Percentiles rank a stretch among this genome's conserved stretches.
phyloP scores from a whole-genome alignment of 1,140 invertebrate species.

The Tetramorium parvispinum region DNA sequence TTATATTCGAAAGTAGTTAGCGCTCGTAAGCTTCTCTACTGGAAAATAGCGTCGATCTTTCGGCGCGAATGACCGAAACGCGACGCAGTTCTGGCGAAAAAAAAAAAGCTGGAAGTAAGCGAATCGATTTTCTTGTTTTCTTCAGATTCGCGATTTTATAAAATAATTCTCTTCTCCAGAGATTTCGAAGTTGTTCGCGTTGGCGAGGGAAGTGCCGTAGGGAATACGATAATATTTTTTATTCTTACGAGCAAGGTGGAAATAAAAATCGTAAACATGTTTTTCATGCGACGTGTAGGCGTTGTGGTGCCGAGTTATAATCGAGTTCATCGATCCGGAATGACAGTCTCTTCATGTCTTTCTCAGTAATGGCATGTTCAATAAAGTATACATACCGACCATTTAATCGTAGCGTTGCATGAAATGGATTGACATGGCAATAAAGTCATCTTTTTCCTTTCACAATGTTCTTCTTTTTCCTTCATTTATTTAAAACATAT shows the following conservation, averaged over 20 bases:
- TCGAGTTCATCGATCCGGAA: constrained; percentile 69
- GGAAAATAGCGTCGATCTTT: constrained; percentile 51
- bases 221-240: constrained; percentile 11
- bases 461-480: neutral
- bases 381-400: constrained; percentile 55
- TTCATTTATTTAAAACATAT: neutral
- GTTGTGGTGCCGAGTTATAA: constrained; percentile 34
- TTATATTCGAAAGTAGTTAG: neutral
- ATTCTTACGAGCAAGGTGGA: neutral
- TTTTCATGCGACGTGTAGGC: constrained; percentile 20
- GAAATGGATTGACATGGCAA: neutral
- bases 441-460: neutral
- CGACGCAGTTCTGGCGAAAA: constrained; percentile 35
- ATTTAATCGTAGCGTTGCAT: constrained; percentile 52
- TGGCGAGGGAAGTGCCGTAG: neutral
- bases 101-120: neutral
- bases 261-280: constrained; percentile 2
- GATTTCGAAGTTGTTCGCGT: neutral
- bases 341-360: constrained; percentile 49
- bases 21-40: neutral
- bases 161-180: neutral
- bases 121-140: neutral
- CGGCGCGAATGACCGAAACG: constrained; percentile 43
- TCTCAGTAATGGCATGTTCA: constrained; percentile 54
- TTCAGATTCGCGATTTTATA: neutral